phyloP scores from a whole-genome alignment of 1,140 invertebrate genomes.

The Lucilia cuprina region DNA sequence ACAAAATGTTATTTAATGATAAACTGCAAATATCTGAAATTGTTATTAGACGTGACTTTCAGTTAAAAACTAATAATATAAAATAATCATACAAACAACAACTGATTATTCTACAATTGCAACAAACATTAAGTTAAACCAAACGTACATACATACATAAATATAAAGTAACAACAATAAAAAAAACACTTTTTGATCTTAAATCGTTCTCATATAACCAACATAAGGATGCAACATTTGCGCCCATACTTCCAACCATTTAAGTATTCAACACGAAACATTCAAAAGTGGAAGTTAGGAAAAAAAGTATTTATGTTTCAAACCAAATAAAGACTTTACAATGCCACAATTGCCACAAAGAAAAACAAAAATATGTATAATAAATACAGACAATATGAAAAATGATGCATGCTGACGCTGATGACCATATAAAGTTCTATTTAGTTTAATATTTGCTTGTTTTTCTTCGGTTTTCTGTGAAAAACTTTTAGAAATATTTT shows the following conservation, averaged over 20 bases:
- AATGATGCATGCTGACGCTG: not conserved
- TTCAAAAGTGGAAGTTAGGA: not conserved
- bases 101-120: not conserved
- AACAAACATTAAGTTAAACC: conserved; percentile 1
- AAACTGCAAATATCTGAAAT: not conserved
- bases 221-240: not conserved
- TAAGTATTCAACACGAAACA: too few relatives aligned
- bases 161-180: not conserved
- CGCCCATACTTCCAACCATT: too few relatives aligned
- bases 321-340: conserved; percentile 27
- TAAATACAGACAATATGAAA: not conserved
- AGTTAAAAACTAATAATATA: conserved; percentile 7
- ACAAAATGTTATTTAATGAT: not conserved
- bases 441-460: too few relatives aligned
- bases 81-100: not conserved
- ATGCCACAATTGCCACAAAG: not conserved
- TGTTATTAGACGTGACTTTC: conserved; percentile 25
- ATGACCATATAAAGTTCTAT: conserved; percentile 26
- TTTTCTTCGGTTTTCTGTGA: not conserved
- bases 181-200: not conserved
- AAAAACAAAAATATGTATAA: not conserved
- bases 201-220: not conserved
- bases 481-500: not conserved
- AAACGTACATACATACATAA: not conserved
- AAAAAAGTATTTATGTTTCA: not conserved